Evolutionary conservation across 2,797 vertebrate species (phyloP).

Genomic region (Podarcis siculus): DNA sequence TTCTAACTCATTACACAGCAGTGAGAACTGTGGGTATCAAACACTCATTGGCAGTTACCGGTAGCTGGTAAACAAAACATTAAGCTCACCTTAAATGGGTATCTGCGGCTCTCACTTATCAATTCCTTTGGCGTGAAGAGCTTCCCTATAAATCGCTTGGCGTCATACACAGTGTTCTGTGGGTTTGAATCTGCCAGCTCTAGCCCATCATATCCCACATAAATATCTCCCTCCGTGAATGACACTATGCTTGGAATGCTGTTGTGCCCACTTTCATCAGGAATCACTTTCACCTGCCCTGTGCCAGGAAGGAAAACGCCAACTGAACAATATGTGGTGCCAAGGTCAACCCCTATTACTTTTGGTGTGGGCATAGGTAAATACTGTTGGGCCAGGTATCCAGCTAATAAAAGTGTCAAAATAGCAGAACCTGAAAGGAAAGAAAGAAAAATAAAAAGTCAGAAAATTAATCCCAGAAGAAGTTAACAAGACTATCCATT

Average conservation of each 20-base stretch:
- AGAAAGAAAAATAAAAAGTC: neutral
- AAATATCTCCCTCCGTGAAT: slow-evolving; percentile 82
- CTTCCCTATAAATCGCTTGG: slow-evolving; percentile 97
- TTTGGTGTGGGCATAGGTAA: slow-evolving; percentile 91
- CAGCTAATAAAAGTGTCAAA: slow-evolving; percentile 91
- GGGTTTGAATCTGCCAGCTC: slow-evolving; percentile 89
- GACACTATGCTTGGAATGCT: slow-evolving; percentile 94
- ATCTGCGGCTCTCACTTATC: slow-evolving; percentile 86
- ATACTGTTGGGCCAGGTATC: slow-evolving; percentile 96
- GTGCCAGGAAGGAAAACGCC: slow-evolving; percentile 93
- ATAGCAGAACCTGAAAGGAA: slow-evolving; percentile 88
- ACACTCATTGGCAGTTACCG: neutral
- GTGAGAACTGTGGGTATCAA: neutral
- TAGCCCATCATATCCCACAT: slow-evolving; percentile 89
- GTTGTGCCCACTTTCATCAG: slow-evolving; percentile 85
- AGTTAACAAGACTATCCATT: neutral
- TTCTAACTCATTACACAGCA: neutral
- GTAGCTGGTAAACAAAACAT: neutral
- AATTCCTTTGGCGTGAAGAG: slow-evolving; percentile 84
- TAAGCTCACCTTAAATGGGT: slow-evolving; percentile 91
- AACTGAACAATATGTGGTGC: slow-evolving; percentile 96
- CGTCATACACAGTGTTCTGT: slow-evolving; percentile 94
- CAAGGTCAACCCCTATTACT: slow-evolving; percentile 94
- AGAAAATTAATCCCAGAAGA: neutral
- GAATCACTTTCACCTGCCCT: slow-evolving; percentile 91